Conservation (phyloP, 2,113 vertebrate species). For the Lonchura striata region DNA sequence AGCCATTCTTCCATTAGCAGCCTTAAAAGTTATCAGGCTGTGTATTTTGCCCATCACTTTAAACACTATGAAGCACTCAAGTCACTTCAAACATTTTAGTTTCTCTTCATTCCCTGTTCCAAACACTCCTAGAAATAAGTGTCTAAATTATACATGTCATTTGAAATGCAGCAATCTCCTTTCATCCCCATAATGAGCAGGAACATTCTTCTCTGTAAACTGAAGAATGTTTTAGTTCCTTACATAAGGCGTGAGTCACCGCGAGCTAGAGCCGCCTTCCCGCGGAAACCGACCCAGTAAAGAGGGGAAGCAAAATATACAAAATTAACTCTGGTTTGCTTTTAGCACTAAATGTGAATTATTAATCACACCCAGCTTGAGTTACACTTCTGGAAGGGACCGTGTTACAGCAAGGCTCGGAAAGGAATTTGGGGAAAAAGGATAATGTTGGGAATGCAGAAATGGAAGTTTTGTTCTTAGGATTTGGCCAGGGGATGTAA, state of each 20-base stretch:
- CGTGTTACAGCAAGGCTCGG: neutral
- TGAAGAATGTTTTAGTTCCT: neutral
- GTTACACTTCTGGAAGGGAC: neutral
- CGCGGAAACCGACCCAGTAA: neutral
- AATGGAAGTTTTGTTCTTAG: neutral
- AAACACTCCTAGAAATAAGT: constrained; percentile 55
- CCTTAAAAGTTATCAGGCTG: neutral
- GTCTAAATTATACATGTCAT: constrained; percentile 66
- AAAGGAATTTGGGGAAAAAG: neutral
- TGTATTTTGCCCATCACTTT: constrained; percentile 28
- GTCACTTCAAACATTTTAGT: constrained; percentile 55
- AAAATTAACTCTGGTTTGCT: constrained; percentile 23
- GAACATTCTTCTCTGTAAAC: constrained; percentile 44
- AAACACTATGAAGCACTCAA: constrained; percentile 36
- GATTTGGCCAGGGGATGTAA: neutral
- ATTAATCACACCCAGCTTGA: neutral
- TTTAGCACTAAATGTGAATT: constrained; percentile 35
- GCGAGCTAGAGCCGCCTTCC: neutral
- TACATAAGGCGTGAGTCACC: constrained; percentile 29
- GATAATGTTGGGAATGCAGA: neutral
- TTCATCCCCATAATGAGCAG: constrained; percentile 57
- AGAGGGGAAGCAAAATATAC: neutral
- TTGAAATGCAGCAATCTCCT: constrained; percentile 49
- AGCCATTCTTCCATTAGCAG: constrained; percentile 13
- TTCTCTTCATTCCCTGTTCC: constrained; percentile 43